A percentile compares a stretch with the other conserved stretches of the same genome.
These are phyloP conservation scores for Nothocercus julius DNA, from an alignment of 2,113 vertebrate species.

Conservation along the genomic window DNA sequence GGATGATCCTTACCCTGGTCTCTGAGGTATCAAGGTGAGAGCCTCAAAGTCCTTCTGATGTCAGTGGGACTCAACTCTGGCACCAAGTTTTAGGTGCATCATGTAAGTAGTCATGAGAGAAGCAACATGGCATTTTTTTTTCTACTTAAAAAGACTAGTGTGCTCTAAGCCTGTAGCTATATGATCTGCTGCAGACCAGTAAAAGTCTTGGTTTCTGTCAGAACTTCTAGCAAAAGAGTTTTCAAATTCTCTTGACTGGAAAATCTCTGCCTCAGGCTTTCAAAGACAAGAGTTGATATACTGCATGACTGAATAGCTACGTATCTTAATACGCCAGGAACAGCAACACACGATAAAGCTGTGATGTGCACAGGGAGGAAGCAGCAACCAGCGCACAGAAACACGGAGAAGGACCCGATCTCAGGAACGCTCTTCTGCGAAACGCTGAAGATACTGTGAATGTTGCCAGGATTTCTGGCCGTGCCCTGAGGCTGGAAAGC, in stretches of 20 bases:
- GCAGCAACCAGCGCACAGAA: background rate
- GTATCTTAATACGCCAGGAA: background rate
- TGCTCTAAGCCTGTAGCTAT: accelerated
- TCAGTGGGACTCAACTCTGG: background rate
- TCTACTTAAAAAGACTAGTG: background rate
- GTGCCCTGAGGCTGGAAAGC: background rate
- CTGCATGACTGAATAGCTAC: background rate
- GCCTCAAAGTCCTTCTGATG: slow-evolving; percentile 19
- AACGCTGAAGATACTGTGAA: background rate
- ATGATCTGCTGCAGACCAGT: background rate
- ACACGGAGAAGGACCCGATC: background rate
- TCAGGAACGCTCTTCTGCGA: background rate
- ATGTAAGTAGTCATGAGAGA: background rate
- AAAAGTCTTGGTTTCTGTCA: background rate
- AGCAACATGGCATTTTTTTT: background rate
- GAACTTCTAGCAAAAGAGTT: background rate
- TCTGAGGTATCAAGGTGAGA: background rate
- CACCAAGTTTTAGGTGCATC: background rate
- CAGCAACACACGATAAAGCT: background rate
- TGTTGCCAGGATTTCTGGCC: background rate
- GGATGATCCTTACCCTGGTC: background rate
- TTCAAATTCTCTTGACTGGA: background rate
- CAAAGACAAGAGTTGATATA: background rate
- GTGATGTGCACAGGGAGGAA: background rate
- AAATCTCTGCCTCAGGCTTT: background rate